phyloP scores from a whole-genome alignment of 2,888 invertebrate species.

The Strigamia transsilvanica region DNA sequence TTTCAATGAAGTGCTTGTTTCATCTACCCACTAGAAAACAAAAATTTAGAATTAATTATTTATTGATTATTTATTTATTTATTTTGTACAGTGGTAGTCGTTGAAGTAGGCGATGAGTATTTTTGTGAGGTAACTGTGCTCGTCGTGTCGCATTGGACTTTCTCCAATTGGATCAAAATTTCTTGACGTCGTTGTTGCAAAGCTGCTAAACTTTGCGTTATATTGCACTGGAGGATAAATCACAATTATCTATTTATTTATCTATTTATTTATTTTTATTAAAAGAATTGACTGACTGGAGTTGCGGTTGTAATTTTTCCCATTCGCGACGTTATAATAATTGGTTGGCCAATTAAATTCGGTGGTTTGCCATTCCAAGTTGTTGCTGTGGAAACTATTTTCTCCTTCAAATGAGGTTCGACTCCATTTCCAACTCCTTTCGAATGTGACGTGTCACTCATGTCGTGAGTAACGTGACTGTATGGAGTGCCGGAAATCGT shows the following conservation, averaged over 20 bases:
- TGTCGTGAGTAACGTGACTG: conserved; percentile 37
- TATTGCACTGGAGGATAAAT: background rate
- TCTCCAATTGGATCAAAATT: conserved; percentile 71
- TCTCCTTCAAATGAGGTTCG: conserved; percentile 20
- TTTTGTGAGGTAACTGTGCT: conserved; percentile 1
- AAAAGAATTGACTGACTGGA: conserved; percentile 22
- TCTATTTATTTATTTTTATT: no score
- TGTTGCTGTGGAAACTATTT: background rate
- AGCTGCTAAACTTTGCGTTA: conserved; percentile 66
- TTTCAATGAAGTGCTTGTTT: background rate
- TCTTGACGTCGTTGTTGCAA: conserved; percentile 72
- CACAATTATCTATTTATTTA: background rate
- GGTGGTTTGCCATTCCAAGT: conserved; percentile 7
- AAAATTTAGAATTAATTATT: background rate
- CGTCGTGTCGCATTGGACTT: conserved; percentile 62
- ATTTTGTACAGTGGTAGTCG: background rate
- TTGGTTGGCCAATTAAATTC: conserved; percentile 1
- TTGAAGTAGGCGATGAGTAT: background rate
- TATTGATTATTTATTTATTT: background rate
- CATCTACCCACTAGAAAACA: background rate
- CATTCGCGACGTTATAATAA: conserved; percentile 17
- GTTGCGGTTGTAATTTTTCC: conserved; percentile 49
- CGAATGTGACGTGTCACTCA: conserved; percentile 7
- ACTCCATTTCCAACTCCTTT: conserved; percentile 36
- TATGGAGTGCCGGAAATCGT: conserved; percentile 41